These are phyloP conservation scores for Clarias macrocephalus DNA, from an alignment of 2,113 vertebrate genomes.

Conservation along the genomic window DNA sequence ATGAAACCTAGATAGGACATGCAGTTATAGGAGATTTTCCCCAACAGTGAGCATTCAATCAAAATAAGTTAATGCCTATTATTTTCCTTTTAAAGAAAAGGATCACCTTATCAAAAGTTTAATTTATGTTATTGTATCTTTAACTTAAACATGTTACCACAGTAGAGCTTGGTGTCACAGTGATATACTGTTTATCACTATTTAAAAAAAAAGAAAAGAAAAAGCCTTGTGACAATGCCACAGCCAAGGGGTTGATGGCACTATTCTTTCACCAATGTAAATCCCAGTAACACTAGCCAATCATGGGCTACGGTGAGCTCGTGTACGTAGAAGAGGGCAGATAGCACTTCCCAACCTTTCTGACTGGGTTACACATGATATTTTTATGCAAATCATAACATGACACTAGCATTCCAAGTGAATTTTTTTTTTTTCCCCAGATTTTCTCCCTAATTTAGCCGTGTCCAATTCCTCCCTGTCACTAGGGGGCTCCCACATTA, in stretches of 20 bases:
- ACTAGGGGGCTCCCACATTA: too few species aligned
- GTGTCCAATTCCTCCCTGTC: too few species aligned
- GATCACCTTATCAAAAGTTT: not conserved
- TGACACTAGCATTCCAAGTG: not conserved
- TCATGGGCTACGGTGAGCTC: not conserved
- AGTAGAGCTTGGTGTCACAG: not conserved
- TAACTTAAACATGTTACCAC: not conserved
- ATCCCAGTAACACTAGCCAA: not conserved
- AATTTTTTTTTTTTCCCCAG: too few species aligned
- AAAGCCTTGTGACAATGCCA: not conserved
- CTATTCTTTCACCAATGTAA: not conserved
- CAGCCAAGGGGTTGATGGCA: not conserved
- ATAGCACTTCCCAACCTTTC: not conserved
- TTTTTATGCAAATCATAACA: not conserved
- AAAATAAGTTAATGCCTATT: not conserved
- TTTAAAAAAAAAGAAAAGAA: not conserved
- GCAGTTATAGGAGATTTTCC: not conserved
- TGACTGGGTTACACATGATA: not conserved
- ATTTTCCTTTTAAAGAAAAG: not conserved
- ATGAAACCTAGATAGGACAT: not conserved
- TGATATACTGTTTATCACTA: not conserved
- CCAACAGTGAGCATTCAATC: not conserved
- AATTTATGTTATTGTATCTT: not conserved
- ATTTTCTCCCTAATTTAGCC: too few species aligned
- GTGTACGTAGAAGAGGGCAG: not conserved